Conservation (phyloP, 2,888 invertebrate genomes). For the Perizoma affinitatum region DNA sequence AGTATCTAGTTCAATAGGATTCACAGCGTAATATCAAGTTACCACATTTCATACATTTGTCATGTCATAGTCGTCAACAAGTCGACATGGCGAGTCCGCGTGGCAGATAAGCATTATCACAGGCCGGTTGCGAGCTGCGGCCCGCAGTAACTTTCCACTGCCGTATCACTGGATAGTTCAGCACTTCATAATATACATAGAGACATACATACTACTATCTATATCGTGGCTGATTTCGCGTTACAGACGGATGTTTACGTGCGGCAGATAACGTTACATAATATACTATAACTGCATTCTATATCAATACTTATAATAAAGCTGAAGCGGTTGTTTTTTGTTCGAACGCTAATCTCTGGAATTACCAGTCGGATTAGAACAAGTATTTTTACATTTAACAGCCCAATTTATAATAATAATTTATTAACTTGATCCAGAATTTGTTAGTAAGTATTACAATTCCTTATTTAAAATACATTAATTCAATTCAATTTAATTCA, state of each 20-base stretch:
- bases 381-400: no score
- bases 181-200: slow-evolving; percentile 24
- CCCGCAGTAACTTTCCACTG: slow-evolving; percentile 61
- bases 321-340: no score
- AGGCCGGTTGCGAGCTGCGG: slow-evolving; percentile 41
- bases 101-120: slow-evolving; percentile 60
- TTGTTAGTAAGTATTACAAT: no score
- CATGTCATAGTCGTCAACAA: slow-evolving; percentile 39
- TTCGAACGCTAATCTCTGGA: no score
- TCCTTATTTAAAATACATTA: no score
- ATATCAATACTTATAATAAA: no score
- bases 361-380: no score
- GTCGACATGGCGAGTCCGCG: slow-evolving; percentile 50
- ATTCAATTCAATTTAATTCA: no score
- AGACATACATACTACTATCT: slow-evolving; percentile 24
- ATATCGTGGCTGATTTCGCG: slow-evolving; percentile 46
- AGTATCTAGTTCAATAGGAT: background rate
- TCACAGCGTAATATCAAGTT: background rate
- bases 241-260: slow-evolving; percentile 55
- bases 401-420: no score
- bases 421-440: no score
- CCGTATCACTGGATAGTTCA: slow-evolving; percentile 40
- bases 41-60: slow-evolving; percentile 32
- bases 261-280: slow-evolving; percentile 42
- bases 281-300: background rate